phyloP scores from a whole-genome alignment of 35 echinoderm and acorn worm genomes.

The Apostichopus californicus region DNA sequence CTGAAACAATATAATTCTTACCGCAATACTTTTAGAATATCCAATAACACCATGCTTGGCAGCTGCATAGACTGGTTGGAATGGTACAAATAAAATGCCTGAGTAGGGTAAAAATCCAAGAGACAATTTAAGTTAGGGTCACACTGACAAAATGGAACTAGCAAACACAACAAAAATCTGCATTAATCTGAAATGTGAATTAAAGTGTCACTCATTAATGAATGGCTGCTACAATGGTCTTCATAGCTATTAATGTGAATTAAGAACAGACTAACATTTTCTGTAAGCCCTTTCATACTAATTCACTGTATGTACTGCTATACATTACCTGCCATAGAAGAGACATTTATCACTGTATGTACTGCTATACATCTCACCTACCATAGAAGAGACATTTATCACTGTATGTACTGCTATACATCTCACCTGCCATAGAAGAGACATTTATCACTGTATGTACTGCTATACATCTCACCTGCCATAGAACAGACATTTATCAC shows the following conservation, averaged over 20 bases:
- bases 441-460: slow-evolving; percentile 72
- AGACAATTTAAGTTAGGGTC: too few relatives aligned
- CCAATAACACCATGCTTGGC: slow-evolving; percentile 90
- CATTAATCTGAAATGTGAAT: too few relatives aligned
- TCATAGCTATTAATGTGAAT: too few relatives aligned
- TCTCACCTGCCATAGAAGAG: slow-evolving; percentile 70
- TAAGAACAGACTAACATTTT: too few relatives aligned
- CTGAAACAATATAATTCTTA: slow-evolving; percentile 55
- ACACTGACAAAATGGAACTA: too few relatives aligned
- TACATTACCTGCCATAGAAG: slow-evolving; percentile 70
- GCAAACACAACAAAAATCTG: too few relatives aligned
- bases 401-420: slow-evolving; percentile 5
- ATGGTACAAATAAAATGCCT: slow-evolving; percentile 69
- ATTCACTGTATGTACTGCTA: too few relatives aligned
- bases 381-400: slow-evolving; percentile 15
- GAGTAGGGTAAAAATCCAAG: neutral
- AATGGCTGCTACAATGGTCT: too few relatives aligned
- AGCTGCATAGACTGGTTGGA: slow-evolving; percentile 75
- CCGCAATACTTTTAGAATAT: slow-evolving; percentile 67
- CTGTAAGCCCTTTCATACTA: too few relatives aligned
- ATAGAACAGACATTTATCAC: slow-evolving; percentile 43
- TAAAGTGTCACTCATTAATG: too few relatives aligned
- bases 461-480: slow-evolving; percentile 47
- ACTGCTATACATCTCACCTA: slow-evolving; percentile 60
- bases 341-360: slow-evolving; percentile 64